phyloP scores from a whole-genome alignment of 2,888 invertebrate species.

The Ichneumon xanthorius region DNA sequence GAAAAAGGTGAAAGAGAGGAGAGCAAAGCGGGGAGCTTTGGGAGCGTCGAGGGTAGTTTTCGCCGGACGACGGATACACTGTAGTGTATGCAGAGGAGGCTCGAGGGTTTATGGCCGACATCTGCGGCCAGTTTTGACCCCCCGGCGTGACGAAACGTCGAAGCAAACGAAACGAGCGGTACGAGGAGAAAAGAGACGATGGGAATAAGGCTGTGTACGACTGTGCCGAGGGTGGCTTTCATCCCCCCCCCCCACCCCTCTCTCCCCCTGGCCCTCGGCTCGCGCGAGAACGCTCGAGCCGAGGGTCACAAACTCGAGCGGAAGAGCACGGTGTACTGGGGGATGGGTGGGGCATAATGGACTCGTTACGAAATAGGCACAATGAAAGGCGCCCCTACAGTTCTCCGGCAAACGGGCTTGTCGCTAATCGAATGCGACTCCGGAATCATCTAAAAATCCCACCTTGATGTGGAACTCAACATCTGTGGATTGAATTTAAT shows the following conservation, averaged over 20 bases:
- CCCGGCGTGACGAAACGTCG: conserved; percentile 82
- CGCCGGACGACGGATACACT: conserved; percentile 23
- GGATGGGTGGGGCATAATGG: no score
- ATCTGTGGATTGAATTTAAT: no score
- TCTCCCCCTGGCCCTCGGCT: background rate
- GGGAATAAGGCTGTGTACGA: conserved; percentile 16
- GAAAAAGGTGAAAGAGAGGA: conserved; percentile 20
- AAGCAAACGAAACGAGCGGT: conserved; percentile 72
- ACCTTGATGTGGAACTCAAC: no score
- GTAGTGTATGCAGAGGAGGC: conserved; percentile 68
- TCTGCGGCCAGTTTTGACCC: conserved; percentile 84
- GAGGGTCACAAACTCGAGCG: conserved; percentile 53
- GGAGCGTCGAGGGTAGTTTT: conserved; percentile 39
- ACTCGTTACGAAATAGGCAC: no score
- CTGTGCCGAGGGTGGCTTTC: conserved; percentile 56
- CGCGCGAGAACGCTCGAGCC: conserved; percentile 23
- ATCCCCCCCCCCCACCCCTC: conserved; percentile 1
- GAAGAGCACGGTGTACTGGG: background rate
- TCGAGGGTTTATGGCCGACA: conserved; percentile 81
- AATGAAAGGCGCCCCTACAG: no score
- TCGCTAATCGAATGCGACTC: no score
- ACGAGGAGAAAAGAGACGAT: conserved; percentile 57
- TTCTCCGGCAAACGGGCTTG: no score
- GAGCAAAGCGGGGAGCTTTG: conserved; percentile 41
- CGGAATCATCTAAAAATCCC: no score